phyloP scores from a whole-genome alignment of 2,888 invertebrate genomes.

The Drosophila robusta region DNA sequence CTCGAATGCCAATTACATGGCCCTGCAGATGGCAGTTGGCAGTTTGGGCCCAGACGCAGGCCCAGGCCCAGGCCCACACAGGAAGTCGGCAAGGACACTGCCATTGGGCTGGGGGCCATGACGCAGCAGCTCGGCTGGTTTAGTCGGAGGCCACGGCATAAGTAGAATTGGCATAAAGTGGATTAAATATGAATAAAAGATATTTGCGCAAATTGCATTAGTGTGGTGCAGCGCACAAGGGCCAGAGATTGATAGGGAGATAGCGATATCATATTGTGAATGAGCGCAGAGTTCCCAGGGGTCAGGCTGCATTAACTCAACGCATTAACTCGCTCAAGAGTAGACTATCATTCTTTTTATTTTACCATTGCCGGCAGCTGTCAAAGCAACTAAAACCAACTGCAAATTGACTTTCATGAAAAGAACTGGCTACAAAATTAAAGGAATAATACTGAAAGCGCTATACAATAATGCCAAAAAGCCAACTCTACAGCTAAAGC shows the following conservation, averaged over 20 bases:
- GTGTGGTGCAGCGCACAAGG: conserved; percentile 35
- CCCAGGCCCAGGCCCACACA: conserved; percentile 16
- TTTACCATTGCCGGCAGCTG: conserved; percentile 8
- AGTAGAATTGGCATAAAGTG: conserved; percentile 72
- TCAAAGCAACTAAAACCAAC: background rate
- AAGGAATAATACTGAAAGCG: background rate
- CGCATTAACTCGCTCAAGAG: conserved; percentile 45
- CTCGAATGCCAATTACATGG: conserved; percentile 79
- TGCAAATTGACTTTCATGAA: conserved; percentile 3
- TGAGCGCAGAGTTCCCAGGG: conserved; percentile 21
- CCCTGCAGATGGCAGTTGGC: conserved; percentile 70
- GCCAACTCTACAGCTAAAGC: background rate
- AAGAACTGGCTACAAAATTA: background rate
- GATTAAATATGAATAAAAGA: conserved; percentile 80
- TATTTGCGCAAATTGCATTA: conserved; percentile 77
- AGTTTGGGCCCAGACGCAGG: conserved; percentile 37
- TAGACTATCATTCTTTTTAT: conserved; percentile 10
- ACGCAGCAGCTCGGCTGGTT: conserved; percentile 21
- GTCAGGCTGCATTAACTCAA: conserved; percentile 42
- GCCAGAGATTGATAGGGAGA: conserved; percentile 37
- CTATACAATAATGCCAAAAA: background rate
- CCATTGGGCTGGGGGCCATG: conserved; percentile 28
- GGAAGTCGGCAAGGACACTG: conserved; percentile 36
- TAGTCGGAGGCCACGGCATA: conserved; percentile 21
- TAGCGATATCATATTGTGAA: conserved; percentile 3